Evolutionary conservation across 2,113 vertebrate genomes (phyloP).

Genomic region (Ammodytes marinus): DNA sequence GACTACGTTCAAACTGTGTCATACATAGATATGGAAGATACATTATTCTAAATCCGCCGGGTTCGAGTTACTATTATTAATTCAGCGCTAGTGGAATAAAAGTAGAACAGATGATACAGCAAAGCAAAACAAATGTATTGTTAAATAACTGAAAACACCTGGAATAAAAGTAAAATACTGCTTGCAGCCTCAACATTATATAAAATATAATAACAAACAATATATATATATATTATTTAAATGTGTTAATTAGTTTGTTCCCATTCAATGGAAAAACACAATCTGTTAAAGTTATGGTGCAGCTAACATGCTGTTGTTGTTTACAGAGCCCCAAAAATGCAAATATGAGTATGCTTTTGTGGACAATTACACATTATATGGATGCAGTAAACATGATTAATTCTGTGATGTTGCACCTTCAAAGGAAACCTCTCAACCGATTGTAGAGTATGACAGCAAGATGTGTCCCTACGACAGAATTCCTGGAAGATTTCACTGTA

Average conservation of each 20-base stretch:
- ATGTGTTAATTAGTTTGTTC: neutral
- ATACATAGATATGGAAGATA: too few relatives aligned
- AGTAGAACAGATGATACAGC: too few relatives aligned
- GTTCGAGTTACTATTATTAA: too few relatives aligned
- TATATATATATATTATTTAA: neutral
- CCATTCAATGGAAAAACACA: neutral
- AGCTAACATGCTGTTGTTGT: neutral
- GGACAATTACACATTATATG: neutral
- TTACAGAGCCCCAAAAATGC: neutral
- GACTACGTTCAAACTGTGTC: too few relatives aligned
- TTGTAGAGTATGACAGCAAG: neutral
- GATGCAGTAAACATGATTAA: neutral
- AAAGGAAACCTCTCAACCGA: neutral
- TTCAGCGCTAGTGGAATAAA: too few relatives aligned
- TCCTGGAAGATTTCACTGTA: constrained; percentile 27
- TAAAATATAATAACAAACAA: neutral
- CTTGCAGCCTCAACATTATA: neutral
- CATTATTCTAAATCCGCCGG: neutral
- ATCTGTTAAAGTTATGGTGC: neutral
- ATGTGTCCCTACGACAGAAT: constrained; percentile 11
- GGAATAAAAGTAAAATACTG: neutral
- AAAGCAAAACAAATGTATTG: too few relatives aligned
- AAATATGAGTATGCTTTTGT: neutral
- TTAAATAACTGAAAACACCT: too few relatives aligned
- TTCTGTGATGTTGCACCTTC: constrained; percentile 2